Conservation (phyloP, 2,113 vertebrate genomes). For the Naja naja region DNA sequence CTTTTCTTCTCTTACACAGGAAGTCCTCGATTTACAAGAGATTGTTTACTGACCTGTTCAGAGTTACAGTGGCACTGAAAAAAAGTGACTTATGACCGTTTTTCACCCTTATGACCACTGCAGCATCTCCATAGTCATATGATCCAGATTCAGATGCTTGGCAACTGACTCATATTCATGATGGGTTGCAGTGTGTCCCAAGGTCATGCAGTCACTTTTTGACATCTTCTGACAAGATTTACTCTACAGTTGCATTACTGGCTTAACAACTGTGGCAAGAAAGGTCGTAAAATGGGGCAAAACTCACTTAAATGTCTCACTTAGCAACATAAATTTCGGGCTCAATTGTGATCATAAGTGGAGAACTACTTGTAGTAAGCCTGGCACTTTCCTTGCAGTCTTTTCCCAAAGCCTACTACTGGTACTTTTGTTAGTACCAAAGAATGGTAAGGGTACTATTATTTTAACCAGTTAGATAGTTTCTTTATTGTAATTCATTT, state of each 20-base stretch:
- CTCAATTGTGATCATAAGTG: background rate
- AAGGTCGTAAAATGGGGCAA: background rate
- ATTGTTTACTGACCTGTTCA: background rate
- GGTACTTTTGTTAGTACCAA: too few relatives aligned
- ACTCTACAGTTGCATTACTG: background rate
- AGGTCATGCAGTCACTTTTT: background rate
- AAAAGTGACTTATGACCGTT: background rate
- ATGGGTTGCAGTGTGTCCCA: background rate
- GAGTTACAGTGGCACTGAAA: background rate
- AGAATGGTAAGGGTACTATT: too few relatives aligned
- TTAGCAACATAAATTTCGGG: background rate
- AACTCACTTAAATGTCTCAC: background rate
- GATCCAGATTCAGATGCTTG: background rate
- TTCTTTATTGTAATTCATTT: too few relatives aligned
- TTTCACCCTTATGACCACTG: background rate
- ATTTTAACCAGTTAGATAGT: too few relatives aligned
- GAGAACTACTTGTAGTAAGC: background rate
- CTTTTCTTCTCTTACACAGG: background rate
- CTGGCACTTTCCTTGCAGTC: background rate
- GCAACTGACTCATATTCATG: background rate
- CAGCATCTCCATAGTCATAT: background rate
- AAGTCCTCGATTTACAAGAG: background rate
- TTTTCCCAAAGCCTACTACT: background rate
- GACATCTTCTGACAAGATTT: background rate
- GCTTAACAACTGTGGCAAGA: background rate